Percentiles rank a stretch among this genome's conserved stretches.
Conservation (phyloP, 2,797 vertebrate species). For the Scyliorhinus canicula region DNA sequence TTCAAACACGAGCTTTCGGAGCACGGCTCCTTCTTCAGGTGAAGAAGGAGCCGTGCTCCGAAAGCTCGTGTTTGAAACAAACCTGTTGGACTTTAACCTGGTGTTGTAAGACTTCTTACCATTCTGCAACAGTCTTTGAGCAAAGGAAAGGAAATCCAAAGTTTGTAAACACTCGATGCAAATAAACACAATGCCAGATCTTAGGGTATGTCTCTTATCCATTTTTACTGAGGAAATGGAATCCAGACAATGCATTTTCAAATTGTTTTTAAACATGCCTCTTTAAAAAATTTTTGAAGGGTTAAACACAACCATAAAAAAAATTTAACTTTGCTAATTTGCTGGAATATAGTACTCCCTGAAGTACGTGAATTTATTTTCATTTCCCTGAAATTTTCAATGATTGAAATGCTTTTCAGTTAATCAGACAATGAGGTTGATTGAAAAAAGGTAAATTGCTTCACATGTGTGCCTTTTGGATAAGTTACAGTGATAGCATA, state of each 20-base stretch:
- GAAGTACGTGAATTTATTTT: background rate
- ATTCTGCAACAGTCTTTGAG: too few relatives aligned
- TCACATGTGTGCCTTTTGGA: background rate
- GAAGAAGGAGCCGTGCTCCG: too few relatives aligned
- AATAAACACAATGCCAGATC: slow-evolving; percentile 1
- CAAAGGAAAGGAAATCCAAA: background rate
- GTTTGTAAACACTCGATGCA: background rate
- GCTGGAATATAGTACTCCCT: background rate
- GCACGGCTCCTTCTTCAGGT: too few relatives aligned
- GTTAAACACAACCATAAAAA: background rate
- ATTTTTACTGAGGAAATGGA: background rate
- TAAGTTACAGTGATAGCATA: background rate
- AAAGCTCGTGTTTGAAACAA: too few relatives aligned
- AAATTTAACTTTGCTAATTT: background rate
- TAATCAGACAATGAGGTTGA: too few relatives aligned
- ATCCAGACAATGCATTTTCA: background rate
- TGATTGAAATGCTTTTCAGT: background rate
- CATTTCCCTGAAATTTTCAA: slow-evolving; percentile 9
- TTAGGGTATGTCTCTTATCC: background rate
- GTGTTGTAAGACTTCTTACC: too few relatives aligned
- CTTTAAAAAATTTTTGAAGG: too few relatives aligned
- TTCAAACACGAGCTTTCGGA: too few relatives aligned
- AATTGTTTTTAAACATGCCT: background rate
- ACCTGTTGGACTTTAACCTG: too few relatives aligned
- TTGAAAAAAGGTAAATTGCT: background rate